phyloP scores from a whole-genome alignment of 1,140 invertebrate genomes.

The Tribolium madens region DNA sequence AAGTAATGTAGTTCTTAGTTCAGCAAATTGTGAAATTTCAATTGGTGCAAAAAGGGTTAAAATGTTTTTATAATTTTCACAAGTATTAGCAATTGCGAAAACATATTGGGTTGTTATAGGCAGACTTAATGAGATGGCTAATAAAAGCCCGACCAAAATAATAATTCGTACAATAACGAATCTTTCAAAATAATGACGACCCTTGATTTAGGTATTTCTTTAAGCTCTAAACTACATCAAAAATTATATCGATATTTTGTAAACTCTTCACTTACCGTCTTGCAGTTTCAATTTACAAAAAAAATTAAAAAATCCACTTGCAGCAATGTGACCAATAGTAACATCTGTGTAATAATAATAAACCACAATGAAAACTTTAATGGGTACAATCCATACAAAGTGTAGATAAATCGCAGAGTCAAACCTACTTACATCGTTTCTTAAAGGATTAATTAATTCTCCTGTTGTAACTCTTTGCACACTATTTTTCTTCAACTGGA shows the following conservation, averaged over 20 bases:
- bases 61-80: not conserved
- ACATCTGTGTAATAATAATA: conserved; percentile 1
- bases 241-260: too few relatives aligned
- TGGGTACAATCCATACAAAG: not conserved
- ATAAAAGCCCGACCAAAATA: not conserved
- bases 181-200: not conserved
- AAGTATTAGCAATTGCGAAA: not conserved
- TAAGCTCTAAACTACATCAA: not conserved
- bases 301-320: not conserved
- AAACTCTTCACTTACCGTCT: too few relatives aligned
- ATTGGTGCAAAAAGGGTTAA: too few relatives aligned
- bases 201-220: too few relatives aligned
- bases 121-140: not conserved
- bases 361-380: not conserved
- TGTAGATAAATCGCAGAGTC: conserved; percentile 63
- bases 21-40: not conserved
- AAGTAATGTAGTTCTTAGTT: not conserved
- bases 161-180: not conserved
- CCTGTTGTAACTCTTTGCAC: conserved; percentile 84
- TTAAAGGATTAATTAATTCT: conserved; percentile 87
- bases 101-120: not conserved
- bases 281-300: not conserved
- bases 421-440: conserved; percentile 83
- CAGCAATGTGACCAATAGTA: not conserved
- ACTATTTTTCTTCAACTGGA: conserved; percentile 74